Evolutionary conservation across 2,888 invertebrate genomes (phyloP), one percentile per base, ranked within the genome.

Genomic region (Tuberolachnus salignus): DNA sequence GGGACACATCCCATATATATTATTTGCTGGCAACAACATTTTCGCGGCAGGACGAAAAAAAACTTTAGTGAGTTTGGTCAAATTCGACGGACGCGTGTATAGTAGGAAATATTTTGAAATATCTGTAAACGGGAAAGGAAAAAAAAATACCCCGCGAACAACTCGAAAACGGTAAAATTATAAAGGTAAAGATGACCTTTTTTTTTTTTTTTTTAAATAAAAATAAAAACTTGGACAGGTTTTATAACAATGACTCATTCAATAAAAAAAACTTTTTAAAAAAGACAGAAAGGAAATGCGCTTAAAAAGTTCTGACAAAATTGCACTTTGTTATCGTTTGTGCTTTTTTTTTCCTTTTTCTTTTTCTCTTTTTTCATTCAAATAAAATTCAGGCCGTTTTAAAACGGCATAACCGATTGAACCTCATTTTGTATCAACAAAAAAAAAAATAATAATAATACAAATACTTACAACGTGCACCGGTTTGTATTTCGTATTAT

Each of bases 241-340:
- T 13, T 64, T 63, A 44, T 64, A 66, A 74, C 74, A 61, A 73
- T 73, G 51, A 44, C 64, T 64, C n/a, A n/a, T 42, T 21, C 51
- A 44, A 64, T 53, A 44, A 19, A 26, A 14, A 61, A 53, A 55
- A 51, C 51, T 73, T 73, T 10, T 10, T 51, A 59, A 34, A 70
- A 42, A 74, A 64, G 11, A 44, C 19, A 13, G 55, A 61, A 63
- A 63, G 16, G 21, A 73, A 73, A 66, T 26, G 44, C 11, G 46
- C 23, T 75, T 66, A 66, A 75, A 73, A 75, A 66, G 66, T 66
- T 75, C 16, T 44, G 23, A 46, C 42, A 66, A 75, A 66, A 75
- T 44, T 55, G 46, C 74, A 66, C 44, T 75, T 75, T 66, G 74
- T 75, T 75, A 66, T 64, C 74, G 23, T 63, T 74, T n/a, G 23